Base-by-base conservation (phyloP, 1,140 invertebrate genomes). In the Drosophila arizonae region DNA sequence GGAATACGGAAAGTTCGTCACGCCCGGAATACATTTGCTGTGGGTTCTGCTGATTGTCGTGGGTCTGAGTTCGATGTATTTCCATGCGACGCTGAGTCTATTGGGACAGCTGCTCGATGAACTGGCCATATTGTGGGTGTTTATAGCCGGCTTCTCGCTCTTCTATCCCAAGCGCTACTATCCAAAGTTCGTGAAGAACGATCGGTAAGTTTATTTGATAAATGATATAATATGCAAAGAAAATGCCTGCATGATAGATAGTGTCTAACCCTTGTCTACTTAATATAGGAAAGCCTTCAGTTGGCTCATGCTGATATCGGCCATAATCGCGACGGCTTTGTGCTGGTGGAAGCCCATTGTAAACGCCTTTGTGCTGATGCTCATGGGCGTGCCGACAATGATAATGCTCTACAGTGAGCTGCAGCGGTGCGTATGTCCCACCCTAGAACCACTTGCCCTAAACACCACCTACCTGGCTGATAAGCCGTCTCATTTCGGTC, bases 71-170 rank as follows among this genome's bases (percentile, higher is more conserved):
- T 96, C 95, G 17, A 96, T 95, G 56, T 97, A 97, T 89, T 97
- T 97, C 89, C 96, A 97, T 92, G 95, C 96, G 26, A 97, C 96
- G 3, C 92, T 97, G 4, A 96, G 95, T 79, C 93, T 96, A 77
- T 94, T 96, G 76, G 96, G 94, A 43, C 96, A 97, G 92, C 90
- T 97, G 5, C 90, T 97, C 30, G 96, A 97, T 92, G 96, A 97
- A 90, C 90, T 96, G 43, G 94, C 95, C 46, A 97, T 97, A 79
- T 88, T 97, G 33, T 97, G 96, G 96, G 94, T 96, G 1, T 95
- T 96, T 66, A 95, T 96, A 93, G 95, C 95, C 48, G 94, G 94
- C 45, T 95, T 95, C 90, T 95, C 94, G 28, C 94, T 96, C 91
- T 96, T 96, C 92, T 94, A 95, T 61, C 95, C 96, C 50, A 93